Evolutionary conservation across 2,113 vertebrate genomes (phyloP).

Genomic region (Panthera uncia): DNA sequence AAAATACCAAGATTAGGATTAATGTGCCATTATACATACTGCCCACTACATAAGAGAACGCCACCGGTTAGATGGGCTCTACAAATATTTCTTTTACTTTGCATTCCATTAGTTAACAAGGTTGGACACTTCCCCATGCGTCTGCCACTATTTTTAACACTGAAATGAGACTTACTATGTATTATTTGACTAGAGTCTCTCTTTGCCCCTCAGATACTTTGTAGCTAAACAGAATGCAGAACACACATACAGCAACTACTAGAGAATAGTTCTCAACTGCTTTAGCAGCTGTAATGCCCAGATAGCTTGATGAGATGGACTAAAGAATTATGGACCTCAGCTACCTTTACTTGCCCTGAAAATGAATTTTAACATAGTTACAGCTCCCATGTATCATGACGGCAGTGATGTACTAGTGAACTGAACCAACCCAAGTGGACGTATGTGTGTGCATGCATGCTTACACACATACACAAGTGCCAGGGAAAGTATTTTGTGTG

Average conservation of each 20-base stretch:
- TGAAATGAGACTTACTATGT: background rate
- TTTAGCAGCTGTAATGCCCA: background rate
- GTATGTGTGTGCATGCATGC: accelerated
- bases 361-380: background rate
- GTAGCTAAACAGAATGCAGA: background rate
- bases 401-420: background rate
- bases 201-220: background rate
- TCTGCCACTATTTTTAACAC: background rate
- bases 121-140: background rate
- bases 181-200: background rate
- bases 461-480: background rate
- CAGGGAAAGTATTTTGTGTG: background rate
- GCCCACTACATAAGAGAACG: background rate
- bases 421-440: background rate
- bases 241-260: background rate
- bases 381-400: background rate
- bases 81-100: conserved; percentile 13
- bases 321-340: background rate
- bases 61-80: background rate
- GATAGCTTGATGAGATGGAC: background rate
- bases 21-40: background rate
- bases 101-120: conserved; percentile 30
- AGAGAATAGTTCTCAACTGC: background rate
- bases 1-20: background rate
- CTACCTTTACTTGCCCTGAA: conserved; percentile 12